Evolutionary conservation across 2,797 vertebrate species (phyloP).

Genomic region (Pteropus rufus): DNA sequence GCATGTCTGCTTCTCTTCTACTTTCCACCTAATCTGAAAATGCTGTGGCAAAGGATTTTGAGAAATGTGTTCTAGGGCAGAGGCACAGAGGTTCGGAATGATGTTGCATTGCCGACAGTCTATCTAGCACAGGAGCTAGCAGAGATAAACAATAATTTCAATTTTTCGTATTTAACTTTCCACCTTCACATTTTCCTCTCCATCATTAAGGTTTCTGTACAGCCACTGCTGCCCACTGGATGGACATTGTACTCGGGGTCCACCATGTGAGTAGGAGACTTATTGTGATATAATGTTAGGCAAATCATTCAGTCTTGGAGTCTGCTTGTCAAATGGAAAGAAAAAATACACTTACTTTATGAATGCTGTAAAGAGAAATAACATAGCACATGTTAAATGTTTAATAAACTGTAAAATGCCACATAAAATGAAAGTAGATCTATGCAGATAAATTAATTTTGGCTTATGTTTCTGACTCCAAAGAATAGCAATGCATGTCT

Average conservation of each 20-base stretch:
- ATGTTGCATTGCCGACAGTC: neutral
- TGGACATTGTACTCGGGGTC: neutral
- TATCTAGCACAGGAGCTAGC: neutral
- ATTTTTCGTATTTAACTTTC: neutral
- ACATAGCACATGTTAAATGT: neutral
- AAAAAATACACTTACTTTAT: neutral
- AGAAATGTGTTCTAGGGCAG: neutral
- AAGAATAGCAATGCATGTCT: slow-evolving; percentile 30
- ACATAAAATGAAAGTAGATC: neutral
- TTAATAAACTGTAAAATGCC: slow-evolving; percentile 22
- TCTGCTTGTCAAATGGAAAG: neutral
- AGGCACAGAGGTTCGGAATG: neutral
- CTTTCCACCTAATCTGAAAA: neutral
- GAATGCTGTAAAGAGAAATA: neutral
- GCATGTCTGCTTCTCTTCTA: neutral
- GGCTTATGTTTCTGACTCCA: slow-evolving; percentile 33
- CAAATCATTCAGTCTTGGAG: neutral
- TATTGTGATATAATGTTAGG: neutral
- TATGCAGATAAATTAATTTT: slow-evolving; percentile 37
- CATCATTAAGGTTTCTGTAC: neutral
- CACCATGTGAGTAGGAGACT: neutral
- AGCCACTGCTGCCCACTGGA: neutral
- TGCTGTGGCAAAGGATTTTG: neutral
- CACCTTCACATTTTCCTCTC: neutral
- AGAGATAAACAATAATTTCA: neutral